These are phyloP conservation scores for Poicephalus meyeri DNA, from an alignment of 2,113 vertebrate species.

Conservation along the genomic window DNA sequence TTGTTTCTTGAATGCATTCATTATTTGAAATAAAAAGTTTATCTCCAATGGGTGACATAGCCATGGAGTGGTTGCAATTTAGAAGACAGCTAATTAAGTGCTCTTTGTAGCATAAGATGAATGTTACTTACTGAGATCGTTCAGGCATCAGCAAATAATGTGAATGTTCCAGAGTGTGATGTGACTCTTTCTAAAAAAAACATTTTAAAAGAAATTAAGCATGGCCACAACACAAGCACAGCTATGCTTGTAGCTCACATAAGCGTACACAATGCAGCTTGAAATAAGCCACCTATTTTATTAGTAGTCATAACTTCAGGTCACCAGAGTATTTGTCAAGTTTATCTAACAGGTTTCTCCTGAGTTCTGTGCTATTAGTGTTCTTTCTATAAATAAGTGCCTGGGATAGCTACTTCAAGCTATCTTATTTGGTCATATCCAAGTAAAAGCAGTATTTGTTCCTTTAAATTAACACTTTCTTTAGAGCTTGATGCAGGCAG, in stretches of 20 bases:
- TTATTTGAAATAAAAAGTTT: background rate
- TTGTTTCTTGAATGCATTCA: background rate
- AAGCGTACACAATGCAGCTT: background rate
- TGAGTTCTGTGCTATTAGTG: background rate
- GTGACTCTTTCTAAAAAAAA: background rate
- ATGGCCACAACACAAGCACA: background rate
- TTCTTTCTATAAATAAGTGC: background rate
- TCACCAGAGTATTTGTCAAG: background rate
- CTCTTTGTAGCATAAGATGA: background rate
- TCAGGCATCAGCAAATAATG: background rate
- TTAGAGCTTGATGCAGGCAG: background rate
- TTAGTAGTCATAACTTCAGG: background rate
- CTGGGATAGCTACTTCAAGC: background rate
- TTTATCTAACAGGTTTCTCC: background rate
- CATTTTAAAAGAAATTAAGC: background rate
- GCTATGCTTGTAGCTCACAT: background rate
- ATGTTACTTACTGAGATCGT: conserved; percentile 1
- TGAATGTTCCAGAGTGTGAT: background rate
- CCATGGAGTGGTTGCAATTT: background rate
- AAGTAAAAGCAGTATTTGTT: background rate
- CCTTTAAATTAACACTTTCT: background rate
- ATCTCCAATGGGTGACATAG: background rate
- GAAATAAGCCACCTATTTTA: background rate
- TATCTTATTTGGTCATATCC: background rate
- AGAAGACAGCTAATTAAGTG: background rate